Conservation (phyloP, 1,140 invertebrate species). For the Metaphire vulgaris region DNA sequence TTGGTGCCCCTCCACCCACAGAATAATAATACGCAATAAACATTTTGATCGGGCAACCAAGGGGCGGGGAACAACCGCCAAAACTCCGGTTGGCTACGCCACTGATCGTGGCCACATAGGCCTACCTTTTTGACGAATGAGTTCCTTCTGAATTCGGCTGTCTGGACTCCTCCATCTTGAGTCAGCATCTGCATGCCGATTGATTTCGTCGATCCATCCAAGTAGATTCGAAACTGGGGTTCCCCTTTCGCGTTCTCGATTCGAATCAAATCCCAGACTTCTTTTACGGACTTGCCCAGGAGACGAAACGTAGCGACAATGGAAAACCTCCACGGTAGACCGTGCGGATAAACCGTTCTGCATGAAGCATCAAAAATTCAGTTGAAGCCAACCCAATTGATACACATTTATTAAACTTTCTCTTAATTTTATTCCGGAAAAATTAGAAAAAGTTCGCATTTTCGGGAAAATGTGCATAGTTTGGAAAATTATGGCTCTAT, state of each 20-base stretch:
- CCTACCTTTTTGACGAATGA: not conserved
- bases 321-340: conserved; percentile 65
- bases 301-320: conserved; percentile 62
- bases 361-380: not conserved
- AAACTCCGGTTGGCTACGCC: too few species aligned
- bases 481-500: not conserved
- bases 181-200: conserved; percentile 38
- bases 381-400: not conserved
- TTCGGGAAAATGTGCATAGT: not conserved
- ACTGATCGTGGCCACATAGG: too few species aligned
- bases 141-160: not conserved
- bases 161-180: not conserved
- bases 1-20: too few species aligned
- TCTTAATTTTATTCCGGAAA: too few species aligned
- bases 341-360: conserved; percentile 61
- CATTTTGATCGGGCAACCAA: too few species aligned
- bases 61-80: too few species aligned
- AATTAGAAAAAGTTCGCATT: not conserved
- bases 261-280: conserved; percentile 64
- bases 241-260: conserved; percentile 58
- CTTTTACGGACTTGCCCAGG: conserved; percentile 55
- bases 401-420: too few species aligned
- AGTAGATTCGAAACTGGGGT: conserved; percentile 62
- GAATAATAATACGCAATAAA: too few species aligned
- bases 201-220: conserved; percentile 59